Conservation (phyloP, 2,113 vertebrate species). For the Chaenogobius annularis region DNA sequence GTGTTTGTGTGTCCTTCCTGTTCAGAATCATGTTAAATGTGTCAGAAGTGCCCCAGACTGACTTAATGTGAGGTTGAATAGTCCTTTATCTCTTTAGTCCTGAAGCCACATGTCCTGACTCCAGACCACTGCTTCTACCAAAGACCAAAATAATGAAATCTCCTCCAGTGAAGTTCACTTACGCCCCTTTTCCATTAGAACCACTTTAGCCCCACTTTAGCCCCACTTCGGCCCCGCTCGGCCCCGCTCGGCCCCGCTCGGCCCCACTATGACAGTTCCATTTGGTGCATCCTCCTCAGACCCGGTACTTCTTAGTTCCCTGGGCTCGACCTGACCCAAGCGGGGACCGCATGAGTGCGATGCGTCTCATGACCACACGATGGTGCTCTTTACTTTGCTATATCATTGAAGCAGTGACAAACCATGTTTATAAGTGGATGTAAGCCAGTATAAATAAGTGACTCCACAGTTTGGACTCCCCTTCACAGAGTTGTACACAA, state of each 20-base stretch:
- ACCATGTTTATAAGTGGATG: not conserved
- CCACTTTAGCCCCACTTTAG: too few species aligned
- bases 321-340: too few species aligned
- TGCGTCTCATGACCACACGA: slow-evolving; percentile 41
- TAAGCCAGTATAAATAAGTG: not conserved
- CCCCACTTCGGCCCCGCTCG: too few species aligned
- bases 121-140: not conserved
- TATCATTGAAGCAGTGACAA: not conserved
- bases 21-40: not conserved
- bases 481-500: not conserved
- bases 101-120: too few species aligned
- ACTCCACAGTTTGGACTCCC: not conserved
- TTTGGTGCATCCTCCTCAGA: too few species aligned
- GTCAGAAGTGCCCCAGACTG: not conserved
- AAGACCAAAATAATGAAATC: not conserved
- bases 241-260: too few species aligned
- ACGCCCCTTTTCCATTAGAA: too few species aligned
- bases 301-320: too few species aligned
- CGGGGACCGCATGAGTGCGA: too few species aligned
- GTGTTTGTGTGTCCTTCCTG: not conserved
- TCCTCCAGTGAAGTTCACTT: not conserved
- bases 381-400: slow-evolving; percentile 36
- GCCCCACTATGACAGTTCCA: too few species aligned
- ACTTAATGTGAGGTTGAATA: not conserved
- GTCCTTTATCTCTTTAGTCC: not conserved